Evolutionary conservation across 2,113 vertebrate genomes (phyloP), one percentile per base, ranked within the genome.

Genomic region (Chloropsis hardwickii): DNA sequence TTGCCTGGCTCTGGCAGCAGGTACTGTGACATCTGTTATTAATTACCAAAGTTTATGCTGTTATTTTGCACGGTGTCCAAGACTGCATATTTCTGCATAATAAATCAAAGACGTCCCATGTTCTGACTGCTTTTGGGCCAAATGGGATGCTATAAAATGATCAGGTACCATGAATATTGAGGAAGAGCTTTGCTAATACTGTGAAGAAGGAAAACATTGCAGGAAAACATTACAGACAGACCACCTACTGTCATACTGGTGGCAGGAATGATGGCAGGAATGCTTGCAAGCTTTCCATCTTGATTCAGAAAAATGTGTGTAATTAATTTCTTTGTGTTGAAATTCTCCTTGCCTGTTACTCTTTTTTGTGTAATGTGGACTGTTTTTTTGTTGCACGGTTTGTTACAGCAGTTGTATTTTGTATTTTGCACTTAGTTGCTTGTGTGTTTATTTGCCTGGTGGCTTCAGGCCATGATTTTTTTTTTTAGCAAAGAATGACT

Each of bases 1-100:
- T 96, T 99, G 99, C 96, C 98, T 99, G 92, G 99, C 99, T 97
- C 98, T 99, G 97, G 99, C 99, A 93, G 98, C 98, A 99, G 99
- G 99, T 99, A 98, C 57, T 35, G 78, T 96, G 91, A 71, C 28
- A 20, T 86, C 95, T 14, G 16, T 66, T 91, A 56, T 81, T 90
- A 78, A 58, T 86, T 86, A 86, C 44, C 47, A 51, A 56, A 51
- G 64, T 74, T 64, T 42, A 54, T 48, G 53, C 64, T 94, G 56
- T 79, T 74, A 40, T 35, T 76, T 86, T 90, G 72, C 60, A 24
- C 47, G 24, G 21, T 71, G 60, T 83, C 71, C 77, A 79, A 74
- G 76, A 56, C 13, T 35, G 72, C 24, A 5, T 84, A 39, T 72
- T 90, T 87, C 39, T 88, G 58, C 8, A 2, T 86, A 48, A 54